Evolutionary conservation across 2,797 vertebrate genomes (phyloP), one percentile per base, ranked within the genome.

Genomic region (Rhynchotus rufescens): DNA sequence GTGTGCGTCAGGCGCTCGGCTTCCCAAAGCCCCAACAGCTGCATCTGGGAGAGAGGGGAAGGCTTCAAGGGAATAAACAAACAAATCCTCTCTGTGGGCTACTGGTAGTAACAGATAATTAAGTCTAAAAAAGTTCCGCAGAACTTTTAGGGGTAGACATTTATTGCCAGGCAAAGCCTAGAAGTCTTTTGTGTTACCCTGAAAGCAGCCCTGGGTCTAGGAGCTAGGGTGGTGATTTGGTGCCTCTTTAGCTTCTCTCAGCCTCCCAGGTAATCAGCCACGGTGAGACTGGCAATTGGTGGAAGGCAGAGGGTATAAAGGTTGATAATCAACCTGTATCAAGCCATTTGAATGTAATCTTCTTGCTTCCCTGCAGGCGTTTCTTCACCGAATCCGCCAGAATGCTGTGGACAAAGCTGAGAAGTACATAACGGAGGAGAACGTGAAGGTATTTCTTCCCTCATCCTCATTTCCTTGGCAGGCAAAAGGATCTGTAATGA

Each of bases 391-490:
- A 90, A 99, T 99, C 96, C 98, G 97, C 83, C 99, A 99, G 97
- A 99, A 98, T 5, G 97, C 98, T 87, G 98, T 98, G 1, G 98
- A 99, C 94, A 98, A 98, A 9, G 96, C 97, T 1, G 98, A 99
- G 93, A 99, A 99, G 94, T 99, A 98, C 95, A 98, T 99, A 86
- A 98, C 99, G 11, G 98, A 99, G 32, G 99, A 99, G 95, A 99
- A 99, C 11, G 98, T 99, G 85, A 99, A 99, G 99, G 99, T 99
- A 97, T 54, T 95, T 57, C 61, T 76, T 19, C 71, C 28, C 5
- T 60, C 78, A 85, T 80, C 56, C 42, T 82, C 9, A 26, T 73
- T 80, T 90, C 44, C 26, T 79, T 81, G 54, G 8, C 71, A 81
- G 74, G 45, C n/a, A 82, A 74, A 71, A 61, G 36, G 13, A 40